phyloP scores from a whole-genome alignment of 2,113 vertebrate genomes.

The Passer montanus region DNA sequence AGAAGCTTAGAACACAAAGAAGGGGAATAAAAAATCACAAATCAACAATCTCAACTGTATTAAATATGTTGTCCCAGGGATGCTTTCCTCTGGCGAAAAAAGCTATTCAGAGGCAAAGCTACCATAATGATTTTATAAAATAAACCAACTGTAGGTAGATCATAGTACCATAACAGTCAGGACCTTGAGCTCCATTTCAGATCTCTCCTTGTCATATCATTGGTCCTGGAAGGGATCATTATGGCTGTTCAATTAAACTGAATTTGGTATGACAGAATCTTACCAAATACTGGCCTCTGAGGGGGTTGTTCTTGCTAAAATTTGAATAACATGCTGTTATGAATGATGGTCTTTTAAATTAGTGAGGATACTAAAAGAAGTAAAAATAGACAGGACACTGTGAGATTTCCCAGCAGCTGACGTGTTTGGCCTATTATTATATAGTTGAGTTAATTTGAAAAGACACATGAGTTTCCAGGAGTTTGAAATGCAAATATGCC shows the following conservation, averaged over 20 bases:
- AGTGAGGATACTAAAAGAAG: background rate
- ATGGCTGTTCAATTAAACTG: background rate
- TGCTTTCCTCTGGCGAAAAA: background rate
- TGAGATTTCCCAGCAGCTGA: background rate
- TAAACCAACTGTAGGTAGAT: background rate
- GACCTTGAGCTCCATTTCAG: background rate
- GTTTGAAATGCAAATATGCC: background rate
- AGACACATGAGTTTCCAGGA: background rate
- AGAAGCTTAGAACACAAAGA: background rate
- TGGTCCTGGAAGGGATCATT: background rate
- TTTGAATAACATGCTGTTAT: background rate
- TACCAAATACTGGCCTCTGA: background rate
- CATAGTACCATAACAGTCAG: background rate
- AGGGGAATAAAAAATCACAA: background rate
- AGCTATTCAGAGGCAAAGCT: background rate
- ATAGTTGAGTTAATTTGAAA: background rate
- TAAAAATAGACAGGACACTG: constrained; percentile 1
- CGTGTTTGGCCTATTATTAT: background rate
- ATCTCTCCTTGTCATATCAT: background rate
- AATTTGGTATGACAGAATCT: background rate
- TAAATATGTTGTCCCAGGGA: background rate
- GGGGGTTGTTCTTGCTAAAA: constrained; percentile 2
- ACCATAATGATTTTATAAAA: background rate
- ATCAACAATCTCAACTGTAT: background rate
- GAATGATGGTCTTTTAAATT: constrained; percentile 14